Evolutionary conservation across 2,888 invertebrate species (phyloP).

Genomic region (Papilio elwesi): DNA sequence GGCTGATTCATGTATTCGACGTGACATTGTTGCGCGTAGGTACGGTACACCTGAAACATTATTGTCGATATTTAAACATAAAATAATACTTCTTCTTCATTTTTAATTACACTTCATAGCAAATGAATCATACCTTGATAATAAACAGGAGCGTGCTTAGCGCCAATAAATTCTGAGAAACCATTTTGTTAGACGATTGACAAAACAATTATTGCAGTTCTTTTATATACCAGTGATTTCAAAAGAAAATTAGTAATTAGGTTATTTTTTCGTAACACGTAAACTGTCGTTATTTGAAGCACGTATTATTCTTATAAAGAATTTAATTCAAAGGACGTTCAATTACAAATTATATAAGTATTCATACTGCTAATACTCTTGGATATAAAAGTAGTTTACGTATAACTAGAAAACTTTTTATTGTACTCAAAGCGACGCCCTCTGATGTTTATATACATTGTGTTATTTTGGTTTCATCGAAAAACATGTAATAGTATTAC

Average conservation of each 20-base stretch:
- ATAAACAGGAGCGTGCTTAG: constrained; percentile 44
- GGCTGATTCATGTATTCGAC: constrained; percentile 44
- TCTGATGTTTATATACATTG: constrained; percentile 7
- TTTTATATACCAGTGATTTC: constrained; percentile 69
- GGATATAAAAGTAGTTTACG: neutral
- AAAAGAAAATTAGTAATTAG: constrained; percentile 62
- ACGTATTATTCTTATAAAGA: constrained; percentile 55
- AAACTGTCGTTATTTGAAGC: constrained; percentile 52
- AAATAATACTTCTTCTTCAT: neutral
- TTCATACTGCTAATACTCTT: constrained; percentile 6
- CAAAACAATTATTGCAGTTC: constrained; percentile 49
- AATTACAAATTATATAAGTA: constrained; percentile 5
- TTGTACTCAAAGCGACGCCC: neutral
- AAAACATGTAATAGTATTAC: constrained; percentile 20
- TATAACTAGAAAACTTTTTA: constrained; percentile 11
- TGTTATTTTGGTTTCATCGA: constrained; percentile 1
- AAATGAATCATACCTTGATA: constrained; percentile 43
- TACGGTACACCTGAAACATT: constrained; percentile 45
- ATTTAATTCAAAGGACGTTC: constrained; percentile 11
- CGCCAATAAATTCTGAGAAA: constrained; percentile 50
- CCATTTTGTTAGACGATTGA: constrained; percentile 64
- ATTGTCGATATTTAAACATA: neutral
- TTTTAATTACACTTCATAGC: neutral
- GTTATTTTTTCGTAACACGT: constrained; percentile 55
- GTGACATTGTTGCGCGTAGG: constrained; percentile 44